phyloP scores from a whole-genome alignment of 2,113 vertebrate species.

The Ciconia stormi region DNA sequence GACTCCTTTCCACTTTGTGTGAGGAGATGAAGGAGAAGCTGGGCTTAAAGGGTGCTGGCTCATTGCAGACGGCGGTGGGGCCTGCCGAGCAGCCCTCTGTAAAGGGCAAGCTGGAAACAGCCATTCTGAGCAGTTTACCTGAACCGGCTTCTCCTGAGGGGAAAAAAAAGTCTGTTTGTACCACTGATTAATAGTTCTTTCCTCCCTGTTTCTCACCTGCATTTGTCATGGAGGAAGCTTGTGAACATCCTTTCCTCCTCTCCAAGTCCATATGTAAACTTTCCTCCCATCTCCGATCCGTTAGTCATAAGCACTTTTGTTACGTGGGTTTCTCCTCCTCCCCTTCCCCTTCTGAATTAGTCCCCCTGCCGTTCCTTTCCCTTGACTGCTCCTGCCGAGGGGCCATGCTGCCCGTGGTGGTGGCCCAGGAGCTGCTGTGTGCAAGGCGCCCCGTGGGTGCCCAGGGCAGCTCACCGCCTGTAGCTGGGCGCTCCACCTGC shows the following conservation, averaged over 20 bases:
- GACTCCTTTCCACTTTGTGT: not conserved
- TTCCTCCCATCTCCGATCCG: not conserved
- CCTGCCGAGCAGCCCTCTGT: not conserved
- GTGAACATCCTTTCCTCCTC: not conserved
- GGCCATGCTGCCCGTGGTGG: accelerated
- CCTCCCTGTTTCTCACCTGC: not conserved
- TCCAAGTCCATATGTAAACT: constrained; percentile 23
- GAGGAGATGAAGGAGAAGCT: not conserved
- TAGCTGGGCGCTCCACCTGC: not conserved
- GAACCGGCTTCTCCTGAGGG: not conserved
- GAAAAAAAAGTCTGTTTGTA: not conserved
- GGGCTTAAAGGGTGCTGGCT: not conserved
- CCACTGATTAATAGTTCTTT: constrained; percentile 36
- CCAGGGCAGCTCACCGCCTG: not conserved
- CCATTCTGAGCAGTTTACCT: not conserved
- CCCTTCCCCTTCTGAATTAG: not conserved
- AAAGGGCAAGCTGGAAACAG: not conserved
- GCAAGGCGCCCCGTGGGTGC: not conserved
- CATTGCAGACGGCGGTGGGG: not conserved
- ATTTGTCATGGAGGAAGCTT: constrained; percentile 27
- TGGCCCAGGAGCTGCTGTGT: not conserved
- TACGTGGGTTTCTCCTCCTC: not conserved
- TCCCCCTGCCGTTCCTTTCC: not conserved
- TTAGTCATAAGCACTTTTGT: constrained; percentile 4
- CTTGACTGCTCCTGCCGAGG: not conserved